Evolutionary conservation across 2,888 invertebrate genomes (phyloP).

Genomic region (Parnassius smintheus): DNA sequence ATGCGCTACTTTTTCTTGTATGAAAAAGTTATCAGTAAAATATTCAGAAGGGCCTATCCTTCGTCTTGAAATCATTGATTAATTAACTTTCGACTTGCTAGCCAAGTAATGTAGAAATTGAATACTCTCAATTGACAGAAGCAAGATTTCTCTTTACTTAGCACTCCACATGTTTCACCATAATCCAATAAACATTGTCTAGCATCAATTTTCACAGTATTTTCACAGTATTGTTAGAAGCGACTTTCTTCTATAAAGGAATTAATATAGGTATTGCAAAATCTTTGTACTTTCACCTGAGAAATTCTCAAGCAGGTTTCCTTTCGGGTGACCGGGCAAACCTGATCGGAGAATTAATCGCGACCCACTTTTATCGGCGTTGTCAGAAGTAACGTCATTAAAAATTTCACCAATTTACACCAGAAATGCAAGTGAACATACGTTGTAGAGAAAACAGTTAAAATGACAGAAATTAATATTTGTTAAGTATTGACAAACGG

Average conservation of each 20-base stretch:
- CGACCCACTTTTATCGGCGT: slow-evolving; percentile 1
- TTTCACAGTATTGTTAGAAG: not conserved
- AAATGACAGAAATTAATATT: not conserved
- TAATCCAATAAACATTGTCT: not conserved
- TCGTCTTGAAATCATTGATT: no score
- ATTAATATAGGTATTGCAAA: slow-evolving; percentile 21
- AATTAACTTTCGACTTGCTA: no score
- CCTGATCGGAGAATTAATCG: not conserved
- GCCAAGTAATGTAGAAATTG: no score
- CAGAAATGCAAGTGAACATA: not conserved
- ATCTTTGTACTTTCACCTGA: slow-evolving; percentile 23
- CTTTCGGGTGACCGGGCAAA: slow-evolving; percentile 4
- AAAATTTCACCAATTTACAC: slow-evolving; percentile 1
- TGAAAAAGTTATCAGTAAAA: no score
- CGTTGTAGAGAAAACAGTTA: not conserved
- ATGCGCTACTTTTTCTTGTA: no score
- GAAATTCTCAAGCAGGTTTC: slow-evolving; percentile 11
- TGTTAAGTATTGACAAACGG: no score
- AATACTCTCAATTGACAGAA: not conserved
- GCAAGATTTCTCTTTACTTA: not conserved
- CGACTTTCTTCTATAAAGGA: not conserved
- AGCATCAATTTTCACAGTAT: not conserved
- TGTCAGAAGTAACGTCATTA: not conserved
- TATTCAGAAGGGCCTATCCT: no score
- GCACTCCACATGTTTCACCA: not conserved